Base-by-base conservation (phyloP, 2,888 invertebrate genomes). In the Pollenia amentaria region DNA sequence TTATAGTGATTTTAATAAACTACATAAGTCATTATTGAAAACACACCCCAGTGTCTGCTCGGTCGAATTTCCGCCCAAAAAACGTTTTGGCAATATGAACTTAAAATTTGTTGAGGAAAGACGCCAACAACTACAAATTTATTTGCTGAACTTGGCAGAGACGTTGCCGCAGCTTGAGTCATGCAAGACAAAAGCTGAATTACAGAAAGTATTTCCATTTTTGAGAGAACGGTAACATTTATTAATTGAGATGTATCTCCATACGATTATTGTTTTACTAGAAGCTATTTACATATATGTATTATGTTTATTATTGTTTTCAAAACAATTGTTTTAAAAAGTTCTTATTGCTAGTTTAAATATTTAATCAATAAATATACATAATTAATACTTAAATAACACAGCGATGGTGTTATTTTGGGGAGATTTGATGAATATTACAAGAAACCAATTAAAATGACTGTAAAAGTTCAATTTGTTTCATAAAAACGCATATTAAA, bases 21-120 rank as follows among this genome's bases (percentile, higher is more conserved):
- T 99, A 42, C 98, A 99, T 92, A 95, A 95, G 86, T 96, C 97
- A 89, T 76, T 93, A 51, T 94, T 98, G 57, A 97, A 97, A 92
- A 98, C 97, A 91, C 95, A 96, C 91, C 97, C 97, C 91, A 95
- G 96, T 0, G 95, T 98, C 73, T 95, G 96, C 21, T 95, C 95
- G 6, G 97, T 98, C 91, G 97, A 97, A 91, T 98, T 99, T 94
- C 99, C 99, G 10, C 98, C 98, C 1, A 99, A 99, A 94, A 99
- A 98, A 94, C 97, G 97, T 81, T 95, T 99, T 89, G 97, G 98
- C 42, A 98, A 98, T 93, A 97, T 97, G 95, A 97, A 97, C 92
- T 95, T 96, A 0, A 95, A 95, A 88, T 95, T 99, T 91, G 99
- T 99, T 42, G 98, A 99, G 93, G 96, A 96, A 88, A 94, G 99